Base-by-base conservation (phyloP, 2,888 invertebrate species). In the Mystacides longicornis region DNA sequence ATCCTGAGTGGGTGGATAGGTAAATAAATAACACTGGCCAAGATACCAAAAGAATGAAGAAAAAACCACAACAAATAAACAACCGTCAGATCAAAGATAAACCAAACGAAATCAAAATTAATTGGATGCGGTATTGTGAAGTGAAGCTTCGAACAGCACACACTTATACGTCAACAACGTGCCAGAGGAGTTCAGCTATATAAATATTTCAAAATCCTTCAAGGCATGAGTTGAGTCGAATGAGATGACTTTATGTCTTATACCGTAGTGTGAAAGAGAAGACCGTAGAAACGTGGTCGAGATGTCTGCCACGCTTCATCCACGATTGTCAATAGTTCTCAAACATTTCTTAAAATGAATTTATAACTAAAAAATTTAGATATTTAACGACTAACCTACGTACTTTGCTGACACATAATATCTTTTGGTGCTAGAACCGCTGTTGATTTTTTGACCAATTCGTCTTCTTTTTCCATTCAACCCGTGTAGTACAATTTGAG, bases 261-360 rank as follows among this genome's bases (percentile, higher is more conserved):
- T 23, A 4, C 16, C 19, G 7, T 14, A 14, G 43, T 23, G 5
- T 7, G 42, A 54, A 27, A 21, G 54, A 54, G 50, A 54, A 9
- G 19, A 37, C 3, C n/a, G 23, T 23, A 45, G 21, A 42, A 54
- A 42, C 49, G 49, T 48, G 54, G 49, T 23, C 37, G 54, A 21
- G 22, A 16, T 33, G 48, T 54, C 48, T 49, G 54, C 37, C 54
- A 54, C 54, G 54, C 54, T 54, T 54, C 49, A 23, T 42, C 16
- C 14, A 14, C 18, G 43, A 27, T 43, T n/a, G 23, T 16, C 43
- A 27, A n/a, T 2, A 45, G 23, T 33, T 49, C 20, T 50, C 45
- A 49, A 54, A 21, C 7, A 19, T 7, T 49, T 49, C 19, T 18
- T 5, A 7, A 20, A 22, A 4, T 4, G n/a, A 9, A n/a, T n/a